Evolutionary conservation across 64 coral and sea anemone species (phyloP).

Genomic region (Dendronephthya gigantea): DNA sequence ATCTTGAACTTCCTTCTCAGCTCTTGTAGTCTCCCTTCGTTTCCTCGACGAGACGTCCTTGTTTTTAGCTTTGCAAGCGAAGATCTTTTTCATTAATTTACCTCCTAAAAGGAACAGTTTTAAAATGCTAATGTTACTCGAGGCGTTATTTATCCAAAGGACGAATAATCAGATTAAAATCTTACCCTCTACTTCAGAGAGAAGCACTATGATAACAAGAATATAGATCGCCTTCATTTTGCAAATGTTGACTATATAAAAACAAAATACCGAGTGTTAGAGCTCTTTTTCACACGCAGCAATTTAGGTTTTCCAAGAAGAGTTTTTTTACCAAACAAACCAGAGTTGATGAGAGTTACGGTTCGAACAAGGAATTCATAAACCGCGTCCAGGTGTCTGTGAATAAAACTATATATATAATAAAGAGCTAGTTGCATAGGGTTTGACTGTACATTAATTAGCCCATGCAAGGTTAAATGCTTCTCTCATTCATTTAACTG

Average conservation of each 20-base stretch:
- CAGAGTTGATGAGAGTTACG: too few species aligned
- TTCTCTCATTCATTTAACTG: too few species aligned
- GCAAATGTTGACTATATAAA: background rate
- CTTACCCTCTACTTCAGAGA: background rate
- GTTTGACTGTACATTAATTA: too few species aligned
- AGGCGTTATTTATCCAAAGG: background rate
- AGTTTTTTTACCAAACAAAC: too few species aligned
- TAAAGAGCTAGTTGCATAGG: too few species aligned
- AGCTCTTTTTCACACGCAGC: too few species aligned
- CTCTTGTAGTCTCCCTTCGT: background rate
- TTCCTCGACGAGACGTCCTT: background rate
- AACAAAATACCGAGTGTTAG: background rate
- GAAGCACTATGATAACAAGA: background rate
- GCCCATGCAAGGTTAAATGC: too few species aligned
- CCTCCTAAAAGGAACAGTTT: background rate
- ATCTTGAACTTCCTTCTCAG: background rate
- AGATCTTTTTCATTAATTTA: background rate
- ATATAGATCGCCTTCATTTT: background rate
- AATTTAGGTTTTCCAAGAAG: too few species aligned
- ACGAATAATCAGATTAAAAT: background rate
- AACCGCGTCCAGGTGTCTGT: too few species aligned
- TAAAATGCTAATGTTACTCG: background rate
- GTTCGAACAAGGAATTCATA: too few species aligned
- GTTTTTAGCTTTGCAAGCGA: background rate
- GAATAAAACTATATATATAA: too few species aligned